Base-by-base conservation (phyloP, 2,888 invertebrate genomes). In the Andrena bucephala region DNA sequence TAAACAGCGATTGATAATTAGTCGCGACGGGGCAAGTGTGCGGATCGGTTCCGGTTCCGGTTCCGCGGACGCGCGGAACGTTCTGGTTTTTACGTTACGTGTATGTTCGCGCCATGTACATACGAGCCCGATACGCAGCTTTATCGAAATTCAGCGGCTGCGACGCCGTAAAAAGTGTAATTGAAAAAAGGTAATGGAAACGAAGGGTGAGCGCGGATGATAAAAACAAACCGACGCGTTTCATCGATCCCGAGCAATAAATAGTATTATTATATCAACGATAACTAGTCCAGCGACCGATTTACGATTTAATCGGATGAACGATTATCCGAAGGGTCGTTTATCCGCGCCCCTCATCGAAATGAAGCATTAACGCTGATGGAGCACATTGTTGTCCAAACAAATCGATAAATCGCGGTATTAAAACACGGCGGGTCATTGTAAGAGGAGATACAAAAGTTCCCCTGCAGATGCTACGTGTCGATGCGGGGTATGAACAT, bases 291-390 rank as follows among this genome's bases (percentile, higher is more conserved):
- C n/a, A 16, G 4, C 2, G 2, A 10, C 5, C 20, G n/a, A 78
- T 79, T 79, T 63, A 48, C 31, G 20, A 27, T 68, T 63, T 69
- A 69, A 69, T 78, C 57, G 69, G n/a, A 33, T 24, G 24, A 79
- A 59, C 31, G 69, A 42, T 50, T 13, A 65, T 59, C 65, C 24
- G 42, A 10, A n/a, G 52, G 50, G 63, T 78, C 29, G 29, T 77
- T 77, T 29, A 31, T 50, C 24, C 36, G n/a, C 13, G 3, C 29
- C 24, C 5, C 5, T 8, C 4, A 33, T 8, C 16, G 10, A 31
- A 62, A 60, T 31, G 20, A 20, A 52, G 13, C 31, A 50, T 77
- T 29, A 59, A 76, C 50, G n/a, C n/a, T 8, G 59, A 20, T 24
- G 31, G 24, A 8, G 42, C 4, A 20, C 10, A 10, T 6, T 54